Evolutionary conservation across 1,140 invertebrate genomes (phyloP).

Genomic region (Melitaea cinxia): DNA sequence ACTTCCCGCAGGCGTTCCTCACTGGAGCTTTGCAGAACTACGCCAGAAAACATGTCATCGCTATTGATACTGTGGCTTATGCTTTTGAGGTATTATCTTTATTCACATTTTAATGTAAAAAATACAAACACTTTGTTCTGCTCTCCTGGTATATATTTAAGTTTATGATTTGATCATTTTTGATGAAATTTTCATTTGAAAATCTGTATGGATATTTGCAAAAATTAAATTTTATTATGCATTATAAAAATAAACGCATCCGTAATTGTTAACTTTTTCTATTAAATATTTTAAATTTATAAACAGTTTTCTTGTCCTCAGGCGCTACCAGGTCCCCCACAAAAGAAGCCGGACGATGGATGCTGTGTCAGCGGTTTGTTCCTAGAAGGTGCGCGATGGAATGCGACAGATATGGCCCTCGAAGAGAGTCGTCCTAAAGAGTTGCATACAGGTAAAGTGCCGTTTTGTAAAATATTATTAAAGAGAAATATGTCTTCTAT

Average conservation of each 20-base stretch:
- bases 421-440: constrained; percentile 85
- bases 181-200: too few species aligned
- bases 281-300: background rate
- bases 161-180: background rate
- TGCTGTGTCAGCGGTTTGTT: constrained; percentile 88
- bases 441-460: constrained; percentile 82
- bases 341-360: constrained; percentile 83
- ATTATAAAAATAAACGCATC: too few species aligned
- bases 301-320: constrained; percentile 50
- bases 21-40: constrained; percentile 92
- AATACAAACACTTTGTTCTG: too few species aligned
- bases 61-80: constrained; percentile 90
- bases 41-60: constrained; percentile 88
- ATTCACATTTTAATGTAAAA: constrained; percentile 3
- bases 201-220: too few species aligned
- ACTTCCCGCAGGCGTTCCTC: constrained; percentile 93
- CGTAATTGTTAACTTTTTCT: background rate
- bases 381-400: constrained; percentile 89
- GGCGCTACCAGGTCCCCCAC: constrained; percentile 78
- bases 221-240: too few species aligned
- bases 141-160: background rate
- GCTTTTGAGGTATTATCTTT: constrained; percentile 84
- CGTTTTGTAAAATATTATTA: background rate
- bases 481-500: too few species aligned
- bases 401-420: constrained; percentile 71